Percentiles rank a stretch among this genome's conserved stretches.
Conservation (phyloP, 2,888 invertebrate genomes). For the Altica lythri region DNA sequence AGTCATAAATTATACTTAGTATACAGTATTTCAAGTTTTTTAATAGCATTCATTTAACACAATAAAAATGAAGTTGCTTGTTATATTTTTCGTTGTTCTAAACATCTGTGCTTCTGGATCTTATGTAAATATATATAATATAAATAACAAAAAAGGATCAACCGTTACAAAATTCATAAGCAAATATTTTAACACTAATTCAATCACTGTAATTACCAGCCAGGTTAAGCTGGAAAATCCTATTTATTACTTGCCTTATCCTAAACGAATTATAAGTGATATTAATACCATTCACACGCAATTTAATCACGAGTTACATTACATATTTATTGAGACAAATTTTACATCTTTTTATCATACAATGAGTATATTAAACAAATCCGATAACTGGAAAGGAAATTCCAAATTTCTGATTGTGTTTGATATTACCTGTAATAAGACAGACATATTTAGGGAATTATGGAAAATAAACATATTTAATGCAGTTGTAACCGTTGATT, state of each 20-base stretch:
- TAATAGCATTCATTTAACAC: too few relatives aligned
- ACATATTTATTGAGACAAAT: constrained; percentile 3
- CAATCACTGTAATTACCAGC: constrained; percentile 4
- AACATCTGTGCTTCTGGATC: too few relatives aligned
- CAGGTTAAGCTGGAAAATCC: background rate
- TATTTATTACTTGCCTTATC: background rate
- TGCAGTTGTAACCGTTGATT: background rate
- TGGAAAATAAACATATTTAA: constrained; percentile 2
- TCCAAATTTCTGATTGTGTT: constrained; percentile 1
- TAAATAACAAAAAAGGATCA: too few relatives aligned
- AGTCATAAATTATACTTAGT: too few relatives aligned
- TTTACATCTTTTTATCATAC: background rate
- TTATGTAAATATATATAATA: too few relatives aligned
- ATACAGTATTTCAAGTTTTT: too few relatives aligned
- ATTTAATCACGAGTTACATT: background rate
- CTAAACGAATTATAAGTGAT: constrained; percentile 2
- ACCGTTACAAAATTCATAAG: background rate
- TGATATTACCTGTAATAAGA: background rate
- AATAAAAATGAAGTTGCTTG: too few relatives aligned
- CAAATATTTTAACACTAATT: background rate
- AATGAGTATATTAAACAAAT: background rate
- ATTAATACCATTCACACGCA: background rate
- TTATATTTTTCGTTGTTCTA: too few relatives aligned
- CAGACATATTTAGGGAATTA: background rate
- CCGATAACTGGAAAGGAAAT: background rate